Evolutionary conservation across 2,888 invertebrate genomes (phyloP).

Genomic region (Megaustenia siamemsis): DNA sequence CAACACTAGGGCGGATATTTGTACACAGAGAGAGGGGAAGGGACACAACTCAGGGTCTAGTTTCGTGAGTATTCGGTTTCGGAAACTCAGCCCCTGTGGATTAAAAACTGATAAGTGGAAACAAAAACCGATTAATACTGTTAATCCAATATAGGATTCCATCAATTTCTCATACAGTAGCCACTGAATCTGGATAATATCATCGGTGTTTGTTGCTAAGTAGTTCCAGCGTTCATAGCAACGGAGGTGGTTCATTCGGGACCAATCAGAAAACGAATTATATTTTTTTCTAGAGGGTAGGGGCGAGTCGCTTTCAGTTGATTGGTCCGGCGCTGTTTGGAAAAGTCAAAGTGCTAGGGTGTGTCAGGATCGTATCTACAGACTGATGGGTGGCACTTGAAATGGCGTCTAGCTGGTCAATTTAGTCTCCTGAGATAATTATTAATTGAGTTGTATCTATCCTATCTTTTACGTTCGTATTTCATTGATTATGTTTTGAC

Average conservation of each 20-base stretch:
- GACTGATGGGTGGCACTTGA: constrained; percentile 7
- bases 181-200: constrained; percentile 17
- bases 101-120: not conserved
- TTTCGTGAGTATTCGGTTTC: constrained; percentile 39
- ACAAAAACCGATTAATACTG: constrained; percentile 33
- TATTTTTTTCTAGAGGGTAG: constrained; percentile 10
- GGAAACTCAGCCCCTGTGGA: not conserved
- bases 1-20: not conserved
- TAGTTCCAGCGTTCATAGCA: constrained; percentile 23
- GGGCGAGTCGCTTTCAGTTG: not conserved
- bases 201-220: constrained; percentile 31
- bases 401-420: constrained; percentile 24
- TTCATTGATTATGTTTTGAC: too few relatives aligned
- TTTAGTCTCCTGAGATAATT: constrained; percentile 8
- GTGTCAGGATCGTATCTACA: constrained; percentile 9
- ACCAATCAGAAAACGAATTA: constrained; percentile 28
- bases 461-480: too few relatives aligned
- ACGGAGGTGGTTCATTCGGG: not conserved
- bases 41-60: not conserved
- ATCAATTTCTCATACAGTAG: constrained; percentile 30
- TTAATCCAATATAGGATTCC: constrained; percentile 28
- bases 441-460: constrained; percentile 14
- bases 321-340: not conserved
- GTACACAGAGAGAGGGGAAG: not conserved
- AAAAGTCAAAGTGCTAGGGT: constrained; percentile 44